Conservation (phyloP, 2,888 invertebrate genomes). For the Diploptera punctata region DNA sequence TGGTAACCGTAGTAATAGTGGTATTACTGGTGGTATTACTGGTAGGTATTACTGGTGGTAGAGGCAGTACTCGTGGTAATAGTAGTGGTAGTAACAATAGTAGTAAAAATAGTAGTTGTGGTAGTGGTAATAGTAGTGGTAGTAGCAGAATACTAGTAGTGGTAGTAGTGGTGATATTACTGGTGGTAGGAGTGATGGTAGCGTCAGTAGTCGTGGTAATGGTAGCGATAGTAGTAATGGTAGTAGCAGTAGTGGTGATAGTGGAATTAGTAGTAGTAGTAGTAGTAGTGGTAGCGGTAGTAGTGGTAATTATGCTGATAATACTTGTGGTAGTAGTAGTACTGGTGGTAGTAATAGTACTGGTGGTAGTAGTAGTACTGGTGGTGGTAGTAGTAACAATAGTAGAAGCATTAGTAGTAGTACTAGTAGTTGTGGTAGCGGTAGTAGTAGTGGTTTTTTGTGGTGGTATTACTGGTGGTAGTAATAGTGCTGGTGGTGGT, state of each 20-base stretch:
- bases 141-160: too few species aligned
- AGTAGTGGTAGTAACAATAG: not conserved
- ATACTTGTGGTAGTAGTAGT: not conserved
- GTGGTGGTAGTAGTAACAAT: not conserved
- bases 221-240: not conserved
- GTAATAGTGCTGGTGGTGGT: not conserved
- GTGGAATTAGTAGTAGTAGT: not conserved
- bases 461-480: not conserved
- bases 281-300: not conserved
- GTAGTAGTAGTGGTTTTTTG: too few species aligned
- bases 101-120: too few species aligned
- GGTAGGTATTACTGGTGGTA: not conserved
- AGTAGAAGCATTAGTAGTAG: too few species aligned
- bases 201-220: not conserved
- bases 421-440: too few species aligned
- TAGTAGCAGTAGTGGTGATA: not conserved
- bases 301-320: not conserved
- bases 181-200: not conserved
- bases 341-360: not conserved
- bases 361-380: not conserved
- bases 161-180: too few species aligned
- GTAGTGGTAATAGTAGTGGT: too few species aligned
- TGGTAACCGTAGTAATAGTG: too few species aligned
- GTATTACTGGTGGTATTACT: too few species aligned
- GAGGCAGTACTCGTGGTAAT: not conserved